Base-by-base conservation (phyloP, 2,797 vertebrate species). In the Urophycis tenuis region DNA sequence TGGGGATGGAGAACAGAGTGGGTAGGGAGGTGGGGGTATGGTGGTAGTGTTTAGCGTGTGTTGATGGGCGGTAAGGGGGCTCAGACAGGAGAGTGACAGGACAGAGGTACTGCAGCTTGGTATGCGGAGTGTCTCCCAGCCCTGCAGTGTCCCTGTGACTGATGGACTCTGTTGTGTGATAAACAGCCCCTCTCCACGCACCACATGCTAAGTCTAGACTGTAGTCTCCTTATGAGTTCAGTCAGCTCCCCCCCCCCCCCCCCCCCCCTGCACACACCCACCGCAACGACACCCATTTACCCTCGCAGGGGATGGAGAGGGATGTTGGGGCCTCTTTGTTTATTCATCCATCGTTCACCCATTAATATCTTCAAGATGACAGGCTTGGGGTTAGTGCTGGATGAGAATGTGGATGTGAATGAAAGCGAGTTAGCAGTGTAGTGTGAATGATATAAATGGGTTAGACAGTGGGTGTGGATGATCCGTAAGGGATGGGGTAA, bases 91-190 rank as follows among this genome's bases (percentile, higher is more conserved):
- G 45, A 49, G 45, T 22, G 45, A 49, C 45, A 49, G 45, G 34
- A 45, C 12, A 15, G 41, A 74, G 84, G 85, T 76, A 74, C 78
- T 41, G 49, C 8, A 78, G 82, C 81, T 76, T 77, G 81, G 81
- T 88, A 83, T 78, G 14, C 25, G 34, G 77, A 76, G 76, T 81
- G 84, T 85, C 82, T 83, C 81, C 77, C 79, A 30, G 9, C 76
- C 83, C 89, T 79, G 78, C 84, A 77, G 81, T 45, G 75, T 41
- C 78, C 73, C 32, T 35, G 85, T 91, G 89, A 92, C 87, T 88
- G 91, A 93, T 92, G 88, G 83, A 82, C 72, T 81, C 88, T 90
- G 89, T 90, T 87, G 85, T 88, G 82, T 87, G 83, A 84, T 86
- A 89, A 90, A 90, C 86, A 49, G 45, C 5, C 89, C 87, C 89